These are phyloP conservation scores for Cryptosula pallasiana DNA, from an alignment of 2,888 invertebrate species.

Conservation along the genomic window DNA sequence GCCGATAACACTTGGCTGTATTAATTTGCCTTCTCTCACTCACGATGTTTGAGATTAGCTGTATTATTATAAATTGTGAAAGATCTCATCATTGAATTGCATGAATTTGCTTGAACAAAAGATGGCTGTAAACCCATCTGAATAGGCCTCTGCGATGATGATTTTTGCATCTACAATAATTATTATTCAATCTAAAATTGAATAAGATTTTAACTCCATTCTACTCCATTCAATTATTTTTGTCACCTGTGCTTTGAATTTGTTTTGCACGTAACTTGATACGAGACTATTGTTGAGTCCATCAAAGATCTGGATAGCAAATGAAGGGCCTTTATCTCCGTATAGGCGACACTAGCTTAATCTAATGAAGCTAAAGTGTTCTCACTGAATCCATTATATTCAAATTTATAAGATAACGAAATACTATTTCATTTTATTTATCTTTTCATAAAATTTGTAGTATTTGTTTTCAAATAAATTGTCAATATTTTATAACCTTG, in stretches of 20 bases:
- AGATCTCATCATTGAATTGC: not conserved
- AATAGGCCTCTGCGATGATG: not conserved
- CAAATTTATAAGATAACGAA: no score
- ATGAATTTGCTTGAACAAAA: constrained; percentile 6
- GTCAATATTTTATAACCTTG: no score
- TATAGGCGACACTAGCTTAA: no score
- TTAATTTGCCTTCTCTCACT: not conserved
- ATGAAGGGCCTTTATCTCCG: not conserved
- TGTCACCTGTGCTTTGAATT: constrained; percentile 20
- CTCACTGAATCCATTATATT: no score
- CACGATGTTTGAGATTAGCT: constrained; percentile 8
- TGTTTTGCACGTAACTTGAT: constrained; percentile 3
- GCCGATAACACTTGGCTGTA: not conserved
- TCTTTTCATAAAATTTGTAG: no score
- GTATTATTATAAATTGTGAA: not conserved
- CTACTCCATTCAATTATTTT: constrained; percentile 21
- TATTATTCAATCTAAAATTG: constrained; percentile 24
- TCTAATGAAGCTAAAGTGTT: no score
- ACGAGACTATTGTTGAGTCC: not conserved
- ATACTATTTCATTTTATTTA: no score
- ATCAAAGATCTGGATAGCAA: not conserved
- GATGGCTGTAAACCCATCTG: not conserved
- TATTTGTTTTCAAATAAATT: no score
- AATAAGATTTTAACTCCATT: constrained; percentile 22
- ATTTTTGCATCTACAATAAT: not conserved